Percentiles rank a stretch among this genome's conserved stretches.
These are phyloP conservation scores for Neomicropteryx cornuta DNA, from an alignment of 1,140 invertebrate species.

Conservation along the genomic window DNA sequence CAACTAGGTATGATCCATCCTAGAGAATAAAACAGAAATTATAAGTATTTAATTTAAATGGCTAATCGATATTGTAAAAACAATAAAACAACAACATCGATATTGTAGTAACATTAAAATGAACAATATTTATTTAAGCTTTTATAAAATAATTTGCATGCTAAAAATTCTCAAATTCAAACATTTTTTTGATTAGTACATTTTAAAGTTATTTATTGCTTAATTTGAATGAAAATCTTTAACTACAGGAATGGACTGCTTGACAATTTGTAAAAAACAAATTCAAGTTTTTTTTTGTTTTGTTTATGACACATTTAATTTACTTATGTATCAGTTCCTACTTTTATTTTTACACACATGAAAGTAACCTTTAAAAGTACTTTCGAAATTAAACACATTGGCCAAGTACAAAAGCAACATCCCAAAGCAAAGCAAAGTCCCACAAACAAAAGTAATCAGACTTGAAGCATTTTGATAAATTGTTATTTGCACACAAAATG, in stretches of 20 bases:
- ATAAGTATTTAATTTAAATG: conserved; percentile 1
- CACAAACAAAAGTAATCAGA: no score
- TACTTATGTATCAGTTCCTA: no score
- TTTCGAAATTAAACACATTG: no score
- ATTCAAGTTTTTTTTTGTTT: neutral
- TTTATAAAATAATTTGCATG: conserved; percentile 3
- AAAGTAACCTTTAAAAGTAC: no score
- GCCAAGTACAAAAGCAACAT: no score
- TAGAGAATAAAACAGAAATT: conserved; percentile 31
- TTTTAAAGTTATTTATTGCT: neutral
- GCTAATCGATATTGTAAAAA: conserved; percentile 3
- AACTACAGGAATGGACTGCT: neutral
- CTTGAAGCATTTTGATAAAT: no score
- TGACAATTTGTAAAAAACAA: neutral
- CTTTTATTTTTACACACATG: no score
- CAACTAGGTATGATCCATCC: conserved; percentile 99
- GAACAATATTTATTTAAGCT: conserved; percentile 3
- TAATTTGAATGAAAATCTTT: no score
- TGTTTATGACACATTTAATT: no score
- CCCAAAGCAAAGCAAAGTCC: no score
- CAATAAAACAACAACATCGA: conserved; percentile 3
- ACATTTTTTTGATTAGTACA: neutral
- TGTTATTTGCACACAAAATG: no score
- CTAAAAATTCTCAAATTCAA: conserved; percentile 3
- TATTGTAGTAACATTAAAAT: neutral